Evolutionary conservation across 53 echinoderm and acorn worm species (phyloP), one percentile per base, ranked within the genome.

Genomic region (Echinarachnius parma): DNA sequence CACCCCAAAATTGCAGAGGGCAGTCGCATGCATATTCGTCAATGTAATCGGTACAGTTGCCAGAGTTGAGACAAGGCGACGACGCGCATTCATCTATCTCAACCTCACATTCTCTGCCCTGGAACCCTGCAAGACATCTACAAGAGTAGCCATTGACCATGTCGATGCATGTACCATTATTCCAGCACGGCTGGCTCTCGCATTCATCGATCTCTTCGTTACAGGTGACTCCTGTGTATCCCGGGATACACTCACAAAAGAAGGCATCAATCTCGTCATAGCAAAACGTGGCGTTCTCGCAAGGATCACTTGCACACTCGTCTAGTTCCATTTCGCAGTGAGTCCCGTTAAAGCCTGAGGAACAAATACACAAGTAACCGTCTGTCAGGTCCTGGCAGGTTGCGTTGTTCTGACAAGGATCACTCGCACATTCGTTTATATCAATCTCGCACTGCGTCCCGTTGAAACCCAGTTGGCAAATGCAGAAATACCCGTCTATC

Each of bases 271-370:
- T 64, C 34, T 75, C 34, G 31, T 90, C 87, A 14, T 75, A 19
- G 62, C 94, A 94, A 9, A 31, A 19, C 7, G 59, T 75, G 9
- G 83, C 78, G 59, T 92, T 84, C 45, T 69, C 60, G 32, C 92
- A 92, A 0, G 92, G 92, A 15, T 74, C 62, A 3, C 76, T 75
- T 58, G 39, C 52, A 34, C 93, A 93, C 48, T 89, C 93, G 64
- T 89, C 66, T 23, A 89, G 64, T 18, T 93, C 80, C 21, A 61
- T 66, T 74, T 93, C 86, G 30, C 93, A 93, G 21, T 64, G 62
- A 5, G 60, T 49, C 0, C 92, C 92, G 14, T 72, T 66, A 71
- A 62, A 93, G 10, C 93, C 93, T 1, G 85, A 33, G n/a, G 32
- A 53, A 54, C 93, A 93, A 1, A 29, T 59, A 30, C 93, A 93